A percentile compares a stretch with the other conserved stretches of the same genome.
Evolutionary conservation across 1,140 invertebrate genomes (phyloP).

Genomic region (Ylistrum balloti): DNA sequence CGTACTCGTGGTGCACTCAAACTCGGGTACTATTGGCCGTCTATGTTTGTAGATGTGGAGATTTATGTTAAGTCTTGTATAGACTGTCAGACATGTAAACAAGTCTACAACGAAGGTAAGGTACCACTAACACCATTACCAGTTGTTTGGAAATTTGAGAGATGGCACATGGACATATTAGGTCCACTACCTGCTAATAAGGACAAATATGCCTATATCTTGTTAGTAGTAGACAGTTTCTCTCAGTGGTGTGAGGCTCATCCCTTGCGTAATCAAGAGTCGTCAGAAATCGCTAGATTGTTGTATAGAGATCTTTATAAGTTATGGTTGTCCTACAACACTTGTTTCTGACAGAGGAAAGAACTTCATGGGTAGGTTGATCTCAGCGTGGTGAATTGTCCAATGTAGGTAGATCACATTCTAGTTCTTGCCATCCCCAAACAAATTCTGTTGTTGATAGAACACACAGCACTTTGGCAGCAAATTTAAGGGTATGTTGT

Average conservation of each 20-base stretch:
- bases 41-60: slow-evolving; percentile 43
- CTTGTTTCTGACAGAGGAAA: slow-evolving; percentile 59
- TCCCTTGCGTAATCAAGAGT: slow-evolving; percentile 53
- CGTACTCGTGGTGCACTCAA: too few relatives aligned
- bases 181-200: slow-evolving; percentile 53
- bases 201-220: slow-evolving; percentile 58
- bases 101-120: not conserved
- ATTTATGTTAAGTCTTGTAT: slow-evolving; percentile 46
- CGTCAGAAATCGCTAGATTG: slow-evolving; percentile 55
- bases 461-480: too few relatives aligned
- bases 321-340: slow-evolving; percentile 58
- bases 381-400: slow-evolving; percentile 60
- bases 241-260: too few relatives aligned
- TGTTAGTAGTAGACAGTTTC: slow-evolving; percentile 65
- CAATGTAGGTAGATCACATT: slow-evolving; percentile 43
- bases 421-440: too few relatives aligned
- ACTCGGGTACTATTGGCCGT: too few relatives aligned
- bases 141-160: too few relatives aligned
- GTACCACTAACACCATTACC: slow-evolving; percentile 50
- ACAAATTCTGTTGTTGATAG: too few relatives aligned
- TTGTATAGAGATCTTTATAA: slow-evolving; percentile 60
- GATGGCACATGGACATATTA: too few relatives aligned
- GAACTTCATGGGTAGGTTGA: slow-evolving; percentile 58
- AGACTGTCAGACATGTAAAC: slow-evolving; percentile 46
- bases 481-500: too few relatives aligned